A percentile compares a stretch with the other conserved stretches of the same genome.
Evolutionary conservation across 2,888 invertebrate genomes (phyloP).

Genomic region (Drosophila cracens): DNA sequence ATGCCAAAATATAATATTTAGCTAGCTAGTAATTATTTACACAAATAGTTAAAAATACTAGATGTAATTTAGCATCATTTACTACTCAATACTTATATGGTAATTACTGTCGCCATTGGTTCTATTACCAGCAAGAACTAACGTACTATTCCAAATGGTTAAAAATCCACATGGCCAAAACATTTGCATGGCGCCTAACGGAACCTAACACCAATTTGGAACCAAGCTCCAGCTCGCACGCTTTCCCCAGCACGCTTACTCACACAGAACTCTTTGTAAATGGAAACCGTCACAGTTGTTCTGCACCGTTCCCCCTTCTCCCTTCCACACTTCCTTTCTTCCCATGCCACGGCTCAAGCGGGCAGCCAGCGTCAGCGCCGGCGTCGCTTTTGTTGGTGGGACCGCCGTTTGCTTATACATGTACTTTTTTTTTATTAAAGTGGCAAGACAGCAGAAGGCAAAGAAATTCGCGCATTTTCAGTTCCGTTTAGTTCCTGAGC

Average conservation of each 20-base stretch:
- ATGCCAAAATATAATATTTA: background rate
- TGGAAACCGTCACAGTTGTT: conserved; percentile 78
- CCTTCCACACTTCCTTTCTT: background rate
- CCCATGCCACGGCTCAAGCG: conserved; percentile 8
- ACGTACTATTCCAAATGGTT: conserved; percentile 52
- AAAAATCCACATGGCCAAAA: conserved; percentile 57
- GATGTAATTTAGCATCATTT: background rate
- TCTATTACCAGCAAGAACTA: conserved; percentile 16
- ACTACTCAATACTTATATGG: background rate
- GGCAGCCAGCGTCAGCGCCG: conserved; percentile 42
- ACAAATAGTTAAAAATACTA: background rate
- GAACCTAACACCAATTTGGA: conserved; percentile 75
- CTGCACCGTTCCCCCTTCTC: conserved; percentile 20
- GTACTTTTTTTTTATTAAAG: conserved; percentile 56
- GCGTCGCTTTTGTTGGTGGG: conserved; percentile 40
- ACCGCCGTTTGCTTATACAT: conserved; percentile 1
- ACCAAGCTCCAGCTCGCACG: conserved; percentile 64
- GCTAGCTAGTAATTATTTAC: background rate
- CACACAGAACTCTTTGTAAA: conserved; percentile 62
- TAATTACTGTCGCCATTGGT: conserved; percentile 28
- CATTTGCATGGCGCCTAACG: conserved; percentile 67
- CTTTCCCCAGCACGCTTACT: conserved; percentile 52
- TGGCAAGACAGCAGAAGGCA: conserved; percentile 65
- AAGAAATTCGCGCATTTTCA: conserved; percentile 81
- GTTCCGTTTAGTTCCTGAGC: conserved; percentile 82